Conservation (phyloP, 1,140 invertebrate species). For the Trypoxylus dichotomus region DNA sequence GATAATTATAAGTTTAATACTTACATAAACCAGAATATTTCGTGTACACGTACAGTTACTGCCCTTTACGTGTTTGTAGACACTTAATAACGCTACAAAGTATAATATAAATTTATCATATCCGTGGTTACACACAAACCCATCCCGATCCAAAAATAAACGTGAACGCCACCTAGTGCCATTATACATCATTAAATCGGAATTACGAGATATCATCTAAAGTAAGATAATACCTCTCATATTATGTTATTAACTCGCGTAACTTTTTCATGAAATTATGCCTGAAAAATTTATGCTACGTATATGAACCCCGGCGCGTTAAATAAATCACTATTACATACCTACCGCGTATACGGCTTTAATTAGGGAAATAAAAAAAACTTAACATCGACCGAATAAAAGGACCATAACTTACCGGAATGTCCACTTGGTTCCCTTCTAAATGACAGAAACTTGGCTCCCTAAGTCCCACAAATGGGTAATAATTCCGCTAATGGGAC, state of each 20-base stretch:
- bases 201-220: neutral
- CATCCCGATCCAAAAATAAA: no score
- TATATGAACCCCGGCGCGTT: neutral
- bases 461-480: neutral
- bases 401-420: neutral
- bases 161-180: no score
- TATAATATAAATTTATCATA: no score
- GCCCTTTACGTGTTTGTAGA: no score
- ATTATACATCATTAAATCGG: no score
- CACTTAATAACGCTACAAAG: no score
- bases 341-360: neutral
- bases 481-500: constrained; percentile 20
- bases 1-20: no score
- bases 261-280: neutral
- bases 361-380: neutral
- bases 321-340: constrained; percentile 14
- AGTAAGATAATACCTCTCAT: neutral
- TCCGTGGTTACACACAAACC: no score
- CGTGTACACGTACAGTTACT: no score
- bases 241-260: neutral
- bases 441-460: constrained; percentile 8
- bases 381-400: neutral
- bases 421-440: neutral
- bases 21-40: no score
- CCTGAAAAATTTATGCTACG: neutral